Evolutionary conservation across 1,140 invertebrate species (phyloP).

Genomic region (Gonioctena quinquepunctata): DNA sequence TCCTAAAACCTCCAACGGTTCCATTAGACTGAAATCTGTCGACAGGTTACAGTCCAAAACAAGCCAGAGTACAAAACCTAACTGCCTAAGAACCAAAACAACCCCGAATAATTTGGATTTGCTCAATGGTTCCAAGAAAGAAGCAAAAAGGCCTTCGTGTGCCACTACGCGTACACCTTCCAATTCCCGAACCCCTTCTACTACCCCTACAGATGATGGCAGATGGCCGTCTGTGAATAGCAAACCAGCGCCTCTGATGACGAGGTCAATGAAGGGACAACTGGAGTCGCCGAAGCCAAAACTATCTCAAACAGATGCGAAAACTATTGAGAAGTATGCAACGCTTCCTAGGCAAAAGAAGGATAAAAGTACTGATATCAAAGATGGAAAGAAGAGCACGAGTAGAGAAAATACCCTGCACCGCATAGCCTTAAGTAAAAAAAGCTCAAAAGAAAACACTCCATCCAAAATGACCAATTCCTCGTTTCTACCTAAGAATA

Average conservation of each 20-base stretch:
- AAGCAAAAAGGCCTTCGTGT: conserved; percentile 28
- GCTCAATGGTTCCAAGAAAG: conserved; percentile 29
- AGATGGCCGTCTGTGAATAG: conserved; percentile 63
- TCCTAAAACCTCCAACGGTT: conserved; percentile 59
- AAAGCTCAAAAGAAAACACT: conserved; percentile 53
- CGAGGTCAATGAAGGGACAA: conserved; percentile 41
- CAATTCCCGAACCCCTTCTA: conserved; percentile 37
- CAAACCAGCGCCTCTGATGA: conserved; percentile 48
- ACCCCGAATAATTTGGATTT: conserved; percentile 36
- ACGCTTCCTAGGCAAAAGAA: conserved; percentile 73
- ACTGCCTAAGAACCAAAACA: conserved; percentile 26
- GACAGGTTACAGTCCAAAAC: conserved; percentile 39
- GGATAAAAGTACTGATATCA: conserved; percentile 58
- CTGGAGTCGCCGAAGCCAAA: conserved; percentile 34
- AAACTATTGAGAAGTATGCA: conserved; percentile 70
- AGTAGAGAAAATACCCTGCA: conserved; percentile 55
- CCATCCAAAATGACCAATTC: conserved; percentile 51
- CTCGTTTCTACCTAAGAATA: conserved; percentile 53
- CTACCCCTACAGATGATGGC: conserved; percentile 70
- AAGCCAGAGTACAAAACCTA: conserved; percentile 24
- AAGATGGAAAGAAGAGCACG: conserved; percentile 50
- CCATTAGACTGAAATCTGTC: conserved; percentile 57
- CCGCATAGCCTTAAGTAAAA: conserved; percentile 45
- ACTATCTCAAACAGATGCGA: conserved; percentile 55
- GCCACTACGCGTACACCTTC: conserved; percentile 12